Percentiles rank a stretch among this genome's conserved stretches.
phyloP scores from a whole-genome alignment of 2,888 invertebrate genomes.

The Smittia sp. region DNA sequence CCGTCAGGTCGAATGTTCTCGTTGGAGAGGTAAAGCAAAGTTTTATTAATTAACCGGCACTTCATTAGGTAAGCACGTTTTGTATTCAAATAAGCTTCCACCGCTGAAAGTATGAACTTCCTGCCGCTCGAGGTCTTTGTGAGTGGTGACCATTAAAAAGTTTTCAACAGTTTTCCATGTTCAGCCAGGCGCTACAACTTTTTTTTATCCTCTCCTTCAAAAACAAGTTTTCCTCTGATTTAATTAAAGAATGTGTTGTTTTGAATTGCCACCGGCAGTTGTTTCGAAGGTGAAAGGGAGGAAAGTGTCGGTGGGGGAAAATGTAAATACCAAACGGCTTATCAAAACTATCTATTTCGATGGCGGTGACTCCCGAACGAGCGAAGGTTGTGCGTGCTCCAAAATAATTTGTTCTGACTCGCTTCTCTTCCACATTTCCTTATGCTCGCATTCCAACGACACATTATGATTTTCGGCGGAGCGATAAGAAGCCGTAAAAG shows the following conservation, averaged over 20 bases:
- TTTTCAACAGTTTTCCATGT: slow-evolving; percentile 26
- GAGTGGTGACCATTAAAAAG: slow-evolving; percentile 31
- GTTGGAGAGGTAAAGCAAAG: not conserved
- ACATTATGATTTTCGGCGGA: not conserved
- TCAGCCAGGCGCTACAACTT: not conserved
- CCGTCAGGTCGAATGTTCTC: not conserved
- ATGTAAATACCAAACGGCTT: not conserved
- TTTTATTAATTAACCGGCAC: slow-evolving; percentile 37
- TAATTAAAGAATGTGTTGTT: slow-evolving; percentile 39
- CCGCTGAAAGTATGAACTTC: not conserved
- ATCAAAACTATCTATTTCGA: not conserved
- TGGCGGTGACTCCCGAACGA: not conserved
- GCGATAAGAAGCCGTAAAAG: not conserved
- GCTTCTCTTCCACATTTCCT: not conserved
- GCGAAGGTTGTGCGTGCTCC: slow-evolving; percentile 28
- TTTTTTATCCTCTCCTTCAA: not conserved
- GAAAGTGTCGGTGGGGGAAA: not conserved
- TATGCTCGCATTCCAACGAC: slow-evolving; percentile 16
- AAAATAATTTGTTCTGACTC: slow-evolving; percentile 25
- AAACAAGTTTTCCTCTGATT: slow-evolving; percentile 15
- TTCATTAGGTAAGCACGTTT: slow-evolving; percentile 37
- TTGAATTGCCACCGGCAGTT: slow-evolving; percentile 26
- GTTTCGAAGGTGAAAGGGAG: not conserved
- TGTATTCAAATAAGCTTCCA: slow-evolving; percentile 28
- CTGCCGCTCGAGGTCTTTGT: slow-evolving; percentile 17